Evolutionary conservation across 2,113 vertebrate species (phyloP).

Genomic region (Pachyramphus minor): DNA sequence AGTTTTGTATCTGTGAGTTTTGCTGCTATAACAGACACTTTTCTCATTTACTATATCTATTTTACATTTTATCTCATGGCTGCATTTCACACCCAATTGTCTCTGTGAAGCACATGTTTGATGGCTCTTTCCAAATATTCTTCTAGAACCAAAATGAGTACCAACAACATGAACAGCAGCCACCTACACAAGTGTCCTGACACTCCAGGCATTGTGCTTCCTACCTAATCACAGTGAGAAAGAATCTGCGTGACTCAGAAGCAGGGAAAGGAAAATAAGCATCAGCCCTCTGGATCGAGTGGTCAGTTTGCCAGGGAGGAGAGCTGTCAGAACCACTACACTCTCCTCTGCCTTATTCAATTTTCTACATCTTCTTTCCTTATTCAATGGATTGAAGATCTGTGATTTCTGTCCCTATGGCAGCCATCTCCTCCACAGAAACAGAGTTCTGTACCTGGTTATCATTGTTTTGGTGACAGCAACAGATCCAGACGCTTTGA

Average conservation of each 20-base stretch:
- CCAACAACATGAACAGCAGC: background rate
- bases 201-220: background rate
- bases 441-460: background rate
- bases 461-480: background rate
- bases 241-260: background rate
- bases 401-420: background rate
- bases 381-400: background rate
- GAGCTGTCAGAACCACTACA: background rate
- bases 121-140: background rate
- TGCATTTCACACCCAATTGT: background rate
- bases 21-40: background rate
- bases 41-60: background rate
- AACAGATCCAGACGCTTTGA: background rate
- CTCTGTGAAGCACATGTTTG: background rate
- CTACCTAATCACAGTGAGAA: background rate
- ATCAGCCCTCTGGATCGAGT: background rate
- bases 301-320: background rate
- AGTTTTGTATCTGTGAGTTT: background rate
- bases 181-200: background rate
- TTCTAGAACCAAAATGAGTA: background rate
- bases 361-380: too few species aligned
- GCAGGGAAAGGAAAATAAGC: background rate
- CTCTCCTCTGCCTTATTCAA: background rate
- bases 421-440: background rate
- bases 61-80: background rate